These are phyloP conservation scores for Leptocoma aspasia DNA, from an alignment of 2,113 vertebrate species.

Conservation along the genomic window DNA sequence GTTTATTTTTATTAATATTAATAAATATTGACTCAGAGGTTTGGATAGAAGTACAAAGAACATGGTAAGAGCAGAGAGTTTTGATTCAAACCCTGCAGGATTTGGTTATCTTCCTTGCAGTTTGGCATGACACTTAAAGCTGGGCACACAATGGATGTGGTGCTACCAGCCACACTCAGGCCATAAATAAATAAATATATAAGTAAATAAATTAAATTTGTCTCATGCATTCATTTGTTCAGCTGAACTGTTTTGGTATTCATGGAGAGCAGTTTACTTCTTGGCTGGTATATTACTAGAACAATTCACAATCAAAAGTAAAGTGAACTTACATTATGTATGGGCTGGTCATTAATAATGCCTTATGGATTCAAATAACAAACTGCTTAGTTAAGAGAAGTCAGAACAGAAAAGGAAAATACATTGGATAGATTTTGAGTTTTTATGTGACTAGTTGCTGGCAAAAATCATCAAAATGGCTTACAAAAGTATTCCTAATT, in stretches of 20 bases:
- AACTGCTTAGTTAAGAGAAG: not conserved
- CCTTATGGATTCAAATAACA: not conserved
- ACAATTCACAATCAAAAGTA: not conserved
- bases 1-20: not conserved
- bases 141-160: not conserved
- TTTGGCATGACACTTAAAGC: not conserved
- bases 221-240: not conserved
- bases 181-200: not conserved
- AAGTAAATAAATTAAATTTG: not conserved
- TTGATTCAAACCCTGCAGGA: not conserved
- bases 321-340: not conserved
- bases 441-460: not conserved
- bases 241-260: not conserved
- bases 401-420: not conserved
- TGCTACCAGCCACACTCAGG: not conserved
- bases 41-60: not conserved
- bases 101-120: not conserved
- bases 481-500: not conserved
- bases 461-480: not conserved
- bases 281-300: not conserved
- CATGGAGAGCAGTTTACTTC: not conserved
- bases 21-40: not conserved
- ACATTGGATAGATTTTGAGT: fast-evolving
- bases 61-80: not conserved
- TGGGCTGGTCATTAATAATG: not conserved